Percentiles rank a stretch among this genome's conserved stretches.
Conservation (phyloP, 2,113 vertebrate species). For the Silurus glanis region DNA sequence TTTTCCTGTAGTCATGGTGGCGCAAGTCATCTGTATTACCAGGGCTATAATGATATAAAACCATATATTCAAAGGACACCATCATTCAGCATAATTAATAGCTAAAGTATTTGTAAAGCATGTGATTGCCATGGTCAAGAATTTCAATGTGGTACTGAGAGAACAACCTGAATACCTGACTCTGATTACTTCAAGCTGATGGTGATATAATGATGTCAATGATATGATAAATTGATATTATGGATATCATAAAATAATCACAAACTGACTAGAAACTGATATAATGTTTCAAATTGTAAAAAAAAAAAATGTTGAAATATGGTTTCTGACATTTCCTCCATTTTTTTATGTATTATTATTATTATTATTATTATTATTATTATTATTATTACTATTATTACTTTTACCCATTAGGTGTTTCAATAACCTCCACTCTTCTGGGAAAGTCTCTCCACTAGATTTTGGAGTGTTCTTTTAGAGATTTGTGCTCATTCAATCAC, state of each 20-base stretch:
- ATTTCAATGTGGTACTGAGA: neutral
- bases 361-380: neutral
- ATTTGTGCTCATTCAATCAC: too few relatives aligned
- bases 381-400: neutral
- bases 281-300: neutral
- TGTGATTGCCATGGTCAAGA: neutral
- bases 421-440: too few relatives aligned
- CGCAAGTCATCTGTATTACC: slow-evolving; percentile 13
- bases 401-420: too few relatives aligned
- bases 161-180: neutral
- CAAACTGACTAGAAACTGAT: neutral
- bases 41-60: slow-evolving; percentile 10
- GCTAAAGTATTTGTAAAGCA: neutral
- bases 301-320: neutral
- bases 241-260: neutral
- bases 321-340: neutral
- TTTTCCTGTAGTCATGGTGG: slow-evolving; percentile 20
- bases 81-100: neutral
- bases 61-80: neutral
- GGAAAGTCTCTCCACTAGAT: too few relatives aligned
- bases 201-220: neutral
- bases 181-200: neutral
- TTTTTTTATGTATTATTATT: neutral
- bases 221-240: neutral
- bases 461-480: too few relatives aligned